Conservation (phyloP, 2,888 invertebrate species). For the Drosophila hawaiiensis region DNA sequence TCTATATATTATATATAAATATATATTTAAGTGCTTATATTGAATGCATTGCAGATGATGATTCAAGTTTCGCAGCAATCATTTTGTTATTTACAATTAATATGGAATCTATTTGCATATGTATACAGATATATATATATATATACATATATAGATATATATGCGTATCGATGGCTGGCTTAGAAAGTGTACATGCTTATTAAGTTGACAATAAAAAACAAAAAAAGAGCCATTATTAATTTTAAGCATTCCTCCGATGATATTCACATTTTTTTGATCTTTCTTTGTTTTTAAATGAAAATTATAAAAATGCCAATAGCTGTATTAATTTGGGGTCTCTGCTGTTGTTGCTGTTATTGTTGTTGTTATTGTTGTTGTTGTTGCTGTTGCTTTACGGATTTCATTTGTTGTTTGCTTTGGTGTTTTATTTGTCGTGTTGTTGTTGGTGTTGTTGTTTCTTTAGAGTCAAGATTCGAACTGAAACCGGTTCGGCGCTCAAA, state of each 20-base stretch:
- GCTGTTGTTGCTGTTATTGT: conserved; percentile 28
- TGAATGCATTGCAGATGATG: not conserved
- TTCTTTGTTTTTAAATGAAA: conserved; percentile 58
- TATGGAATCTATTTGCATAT: not conserved
- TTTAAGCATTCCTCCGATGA: conserved; percentile 51
- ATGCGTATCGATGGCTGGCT: conserved; percentile 17
- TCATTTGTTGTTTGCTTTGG: conserved; percentile 48
- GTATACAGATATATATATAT: not conserved
- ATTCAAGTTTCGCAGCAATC: not conserved
- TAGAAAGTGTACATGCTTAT: conserved; percentile 48
- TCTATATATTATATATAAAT: not conserved
- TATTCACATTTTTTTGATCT: conserved; percentile 44
- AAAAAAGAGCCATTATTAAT: conserved; percentile 45
- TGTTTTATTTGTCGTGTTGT: conserved; percentile 9
- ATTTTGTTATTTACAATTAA: not conserved
- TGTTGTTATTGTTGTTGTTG: too few species aligned
- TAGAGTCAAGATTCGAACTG: conserved; percentile 48
- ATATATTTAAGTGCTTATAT: not conserved
- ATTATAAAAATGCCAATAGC: conserved; percentile 65
- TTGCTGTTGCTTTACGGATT: conserved; percentile 44
- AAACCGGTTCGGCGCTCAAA: conserved; percentile 67
- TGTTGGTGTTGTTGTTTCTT: conserved; percentile 36
- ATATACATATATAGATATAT: not conserved
- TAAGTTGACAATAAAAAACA: conserved; percentile 22
- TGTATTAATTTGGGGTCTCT: conserved; percentile 58